A percentile compares a stretch with the other conserved stretches of the same genome.
Evolutionary conservation across 2,888 invertebrate genomes (phyloP).

Genomic region (Synanthedon formicaeformis): DNA sequence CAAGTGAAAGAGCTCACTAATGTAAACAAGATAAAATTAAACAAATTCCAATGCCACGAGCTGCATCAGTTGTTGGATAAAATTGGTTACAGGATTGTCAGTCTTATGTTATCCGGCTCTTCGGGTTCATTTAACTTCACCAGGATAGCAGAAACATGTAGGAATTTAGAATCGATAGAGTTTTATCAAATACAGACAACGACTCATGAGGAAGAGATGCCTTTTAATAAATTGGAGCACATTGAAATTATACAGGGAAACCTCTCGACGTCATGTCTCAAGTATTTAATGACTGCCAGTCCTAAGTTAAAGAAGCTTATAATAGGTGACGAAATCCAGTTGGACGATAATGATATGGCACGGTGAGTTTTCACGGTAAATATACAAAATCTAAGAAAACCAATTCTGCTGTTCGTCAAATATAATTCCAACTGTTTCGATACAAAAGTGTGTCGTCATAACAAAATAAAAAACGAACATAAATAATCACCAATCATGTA

Average conservation of each 20-base stretch:
- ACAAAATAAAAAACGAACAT: too few relatives aligned
- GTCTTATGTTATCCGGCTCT: constrained; percentile 71
- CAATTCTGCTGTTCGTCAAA: too few relatives aligned
- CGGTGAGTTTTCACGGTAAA: constrained; percentile 42
- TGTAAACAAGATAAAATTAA: constrained; percentile 72
- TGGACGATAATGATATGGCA: constrained; percentile 76
- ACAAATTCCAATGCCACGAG: constrained; percentile 73
- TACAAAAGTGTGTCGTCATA: too few relatives aligned
- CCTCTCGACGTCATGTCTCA: constrained; percentile 67
- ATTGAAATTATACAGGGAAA: constrained; percentile 77
- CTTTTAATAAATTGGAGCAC: constrained; percentile 73
- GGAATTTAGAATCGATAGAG: constrained; percentile 72
- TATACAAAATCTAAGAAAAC: too few relatives aligned
- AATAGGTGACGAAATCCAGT: constrained; percentile 74
- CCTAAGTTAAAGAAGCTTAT: constrained; percentile 72
- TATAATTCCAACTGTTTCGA: too few relatives aligned
- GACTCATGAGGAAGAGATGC: constrained; percentile 65
- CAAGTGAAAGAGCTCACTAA: constrained; percentile 57
- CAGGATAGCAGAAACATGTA: constrained; percentile 70
- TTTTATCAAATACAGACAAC: constrained; percentile 75
- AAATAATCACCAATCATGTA: too few relatives aligned
- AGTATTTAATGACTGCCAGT: constrained; percentile 71
- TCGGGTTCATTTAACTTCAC: constrained; percentile 71
- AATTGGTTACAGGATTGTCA: constrained; percentile 64
- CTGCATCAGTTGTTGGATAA: constrained; percentile 68